Conservation (phyloP, 1,140 invertebrate species). For the Drosophila guanche region DNA sequence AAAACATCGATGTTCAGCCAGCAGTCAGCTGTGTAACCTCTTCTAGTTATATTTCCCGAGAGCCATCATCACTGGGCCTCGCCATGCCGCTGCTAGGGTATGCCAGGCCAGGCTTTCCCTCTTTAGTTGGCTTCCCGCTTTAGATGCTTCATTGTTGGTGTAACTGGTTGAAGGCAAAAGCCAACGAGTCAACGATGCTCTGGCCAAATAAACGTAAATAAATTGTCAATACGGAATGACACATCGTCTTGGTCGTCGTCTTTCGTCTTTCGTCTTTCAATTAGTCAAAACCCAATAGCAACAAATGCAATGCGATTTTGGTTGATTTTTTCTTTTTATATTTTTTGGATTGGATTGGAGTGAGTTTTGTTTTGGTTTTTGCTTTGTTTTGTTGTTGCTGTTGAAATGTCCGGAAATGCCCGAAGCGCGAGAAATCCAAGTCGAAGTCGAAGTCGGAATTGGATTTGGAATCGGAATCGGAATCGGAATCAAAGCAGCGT, state of each 20-base stretch:
- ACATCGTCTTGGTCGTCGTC: slow-evolving; percentile 51
- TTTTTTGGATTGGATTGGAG: slow-evolving; percentile 1
- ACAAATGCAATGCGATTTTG: slow-evolving; percentile 47
- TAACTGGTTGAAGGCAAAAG: slow-evolving; percentile 6
- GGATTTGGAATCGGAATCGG: slow-evolving; percentile 8
- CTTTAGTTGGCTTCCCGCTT: background rate
- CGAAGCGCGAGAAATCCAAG: slow-evolving; percentile 52
- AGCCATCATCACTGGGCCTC: too few species aligned
- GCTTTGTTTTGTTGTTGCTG: slow-evolving; percentile 3
- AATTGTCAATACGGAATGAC: slow-evolving; percentile 61
- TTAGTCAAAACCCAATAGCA: slow-evolving; percentile 59
- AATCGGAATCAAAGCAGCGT: slow-evolving; percentile 36
- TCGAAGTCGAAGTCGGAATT: slow-evolving; percentile 5
- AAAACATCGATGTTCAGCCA: too few species aligned
- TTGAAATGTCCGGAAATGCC: slow-evolving; percentile 64
- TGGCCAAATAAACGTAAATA: slow-evolving; percentile 38
- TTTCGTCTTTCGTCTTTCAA: slow-evolving; percentile 67
- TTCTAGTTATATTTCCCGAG: too few species aligned
- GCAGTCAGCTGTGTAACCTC: too few species aligned
- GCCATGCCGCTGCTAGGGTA: background rate
- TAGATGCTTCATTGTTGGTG: background rate
- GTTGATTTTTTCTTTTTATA: slow-evolving; percentile 1
- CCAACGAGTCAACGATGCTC: slow-evolving; percentile 43
- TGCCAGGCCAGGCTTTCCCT: background rate
- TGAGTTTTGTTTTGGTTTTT: background rate